Percentiles rank a stretch among this genome's conserved stretches.
Evolutionary conservation across 2,888 invertebrate genomes (phyloP).

Genomic region (Dioctria linearis): DNA sequence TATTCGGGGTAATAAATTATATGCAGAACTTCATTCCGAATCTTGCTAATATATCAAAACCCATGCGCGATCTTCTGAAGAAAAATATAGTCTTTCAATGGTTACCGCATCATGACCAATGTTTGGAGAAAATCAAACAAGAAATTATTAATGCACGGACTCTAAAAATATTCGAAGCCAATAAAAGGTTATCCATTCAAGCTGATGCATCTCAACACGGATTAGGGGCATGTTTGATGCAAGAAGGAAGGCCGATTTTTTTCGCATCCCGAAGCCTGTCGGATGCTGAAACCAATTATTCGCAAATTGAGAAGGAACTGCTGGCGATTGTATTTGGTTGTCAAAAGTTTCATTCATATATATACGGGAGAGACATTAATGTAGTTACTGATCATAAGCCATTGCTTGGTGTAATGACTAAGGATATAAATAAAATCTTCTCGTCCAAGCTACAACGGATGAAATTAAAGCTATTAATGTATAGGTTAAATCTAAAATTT

Average conservation of each 20-base stretch:
- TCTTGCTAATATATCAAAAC: not conserved
- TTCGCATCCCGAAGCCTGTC: conserved; percentile 56
- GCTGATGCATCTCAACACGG: conserved; percentile 55
- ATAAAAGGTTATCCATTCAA: conserved; percentile 55
- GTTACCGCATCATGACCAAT: conserved; percentile 55
- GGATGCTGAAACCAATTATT: conserved; percentile 57
- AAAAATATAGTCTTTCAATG: conserved; percentile 57
- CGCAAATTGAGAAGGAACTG: conserved; percentile 60
- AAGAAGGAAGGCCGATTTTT: conserved; percentile 56
- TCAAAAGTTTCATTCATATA: conserved; percentile 57
- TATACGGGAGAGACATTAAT: conserved; percentile 55
- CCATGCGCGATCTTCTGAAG: conserved; percentile 59
- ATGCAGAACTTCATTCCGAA: conserved; percentile 10
- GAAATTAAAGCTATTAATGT: conserved; percentile 46
- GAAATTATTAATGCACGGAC: conserved; percentile 53
- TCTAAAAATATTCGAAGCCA: conserved; percentile 53
- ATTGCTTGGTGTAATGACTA: no score
- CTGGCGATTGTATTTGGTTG: conserved; percentile 59
- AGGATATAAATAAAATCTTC: conserved; percentile 51
- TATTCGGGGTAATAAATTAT: conserved; percentile 60
- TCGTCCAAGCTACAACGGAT: conserved; percentile 53
- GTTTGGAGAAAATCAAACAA: conserved; percentile 55
- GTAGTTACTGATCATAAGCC: conserved; percentile 56
- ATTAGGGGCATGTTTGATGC: conserved; percentile 58
- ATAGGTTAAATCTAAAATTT: conserved; percentile 56